Conservation (phyloP, 2,113 vertebrate genomes). For the Phylloscopus trochiloides region DNA sequence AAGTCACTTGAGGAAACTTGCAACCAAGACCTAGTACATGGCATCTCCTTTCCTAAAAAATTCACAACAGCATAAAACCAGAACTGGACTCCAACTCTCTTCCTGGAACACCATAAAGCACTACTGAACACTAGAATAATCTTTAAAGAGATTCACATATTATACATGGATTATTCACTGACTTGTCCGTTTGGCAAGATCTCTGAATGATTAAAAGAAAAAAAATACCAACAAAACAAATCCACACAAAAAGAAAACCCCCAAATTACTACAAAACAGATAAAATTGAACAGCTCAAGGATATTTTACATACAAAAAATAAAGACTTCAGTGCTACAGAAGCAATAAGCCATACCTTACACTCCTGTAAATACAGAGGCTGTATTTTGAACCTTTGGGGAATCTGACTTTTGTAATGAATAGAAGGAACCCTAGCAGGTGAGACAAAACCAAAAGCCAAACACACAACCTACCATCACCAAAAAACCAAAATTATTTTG, state of each 20-base stretch:
- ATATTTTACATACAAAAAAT: background rate
- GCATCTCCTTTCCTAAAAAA: background rate
- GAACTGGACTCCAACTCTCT: background rate
- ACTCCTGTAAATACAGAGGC: background rate
- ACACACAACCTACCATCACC: background rate
- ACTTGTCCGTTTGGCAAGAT: background rate
- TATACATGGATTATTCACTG: background rate
- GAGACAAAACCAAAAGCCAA: background rate
- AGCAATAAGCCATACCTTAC: background rate
- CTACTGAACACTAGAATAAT: background rate
- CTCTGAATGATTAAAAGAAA: background rate
- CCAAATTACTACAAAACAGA: background rate
- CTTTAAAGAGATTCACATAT: conserved; percentile 11
- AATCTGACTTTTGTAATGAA: background rate
- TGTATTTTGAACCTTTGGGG: background rate
- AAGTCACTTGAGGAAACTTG: background rate
- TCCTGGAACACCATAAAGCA: background rate
- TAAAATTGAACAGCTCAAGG: background rate
- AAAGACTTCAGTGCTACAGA: background rate
- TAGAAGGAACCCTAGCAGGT: background rate
- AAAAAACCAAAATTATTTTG: background rate
- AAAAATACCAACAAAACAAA: background rate
- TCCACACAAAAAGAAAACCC: background rate
- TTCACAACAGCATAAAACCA: background rate
- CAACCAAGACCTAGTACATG: background rate